A percentile compares a stretch with the other conserved stretches of the same genome.
phyloP scores from a whole-genome alignment of 2,113 vertebrate species.

The Anarrhichthys ocellatus region DNA sequence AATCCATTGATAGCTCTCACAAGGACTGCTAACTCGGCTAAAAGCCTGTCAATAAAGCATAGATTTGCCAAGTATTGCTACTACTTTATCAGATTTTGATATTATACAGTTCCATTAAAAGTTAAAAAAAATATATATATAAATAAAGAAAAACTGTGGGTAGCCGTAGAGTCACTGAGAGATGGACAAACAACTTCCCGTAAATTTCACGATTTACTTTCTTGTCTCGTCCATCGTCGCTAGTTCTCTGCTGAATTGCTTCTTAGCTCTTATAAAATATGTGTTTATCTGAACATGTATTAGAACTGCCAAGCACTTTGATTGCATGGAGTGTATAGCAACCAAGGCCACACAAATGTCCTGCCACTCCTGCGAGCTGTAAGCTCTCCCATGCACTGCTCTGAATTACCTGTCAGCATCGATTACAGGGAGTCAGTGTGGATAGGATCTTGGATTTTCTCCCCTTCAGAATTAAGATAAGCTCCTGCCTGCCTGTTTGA shows the following conservation, averaged over 20 bases:
- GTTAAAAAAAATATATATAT: background rate
- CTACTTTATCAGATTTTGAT: background rate
- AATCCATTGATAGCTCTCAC: background rate
- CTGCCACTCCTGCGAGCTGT: conserved; percentile 61
- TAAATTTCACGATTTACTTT: conserved; percentile 26
- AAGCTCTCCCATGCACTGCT: conserved; percentile 74
- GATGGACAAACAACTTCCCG: conserved; percentile 5
- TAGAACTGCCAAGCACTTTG: conserved; percentile 62
- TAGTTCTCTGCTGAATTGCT: conserved; percentile 46
- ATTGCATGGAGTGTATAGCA: conserved; percentile 63
- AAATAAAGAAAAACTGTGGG: background rate
- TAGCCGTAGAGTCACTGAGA: background rate
- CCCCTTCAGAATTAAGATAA: conserved; percentile 86
- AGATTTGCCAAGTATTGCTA: background rate
- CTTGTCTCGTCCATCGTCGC: conserved; percentile 57
- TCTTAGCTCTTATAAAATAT: conserved; percentile 59
- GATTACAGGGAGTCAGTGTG: conserved; percentile 80
- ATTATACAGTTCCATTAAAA: background rate
- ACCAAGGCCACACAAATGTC: conserved; percentile 57
- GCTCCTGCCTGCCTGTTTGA: conserved; percentile 79
- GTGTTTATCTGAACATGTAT: conserved; percentile 62
- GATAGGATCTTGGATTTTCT: conserved; percentile 85
- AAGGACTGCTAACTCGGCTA: background rate
- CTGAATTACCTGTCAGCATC: conserved; percentile 86
- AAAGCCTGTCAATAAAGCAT: background rate